Evolutionary conservation across 2,113 vertebrate genomes (phyloP).

Genomic region (Peromyscus maniculatus): DNA sequence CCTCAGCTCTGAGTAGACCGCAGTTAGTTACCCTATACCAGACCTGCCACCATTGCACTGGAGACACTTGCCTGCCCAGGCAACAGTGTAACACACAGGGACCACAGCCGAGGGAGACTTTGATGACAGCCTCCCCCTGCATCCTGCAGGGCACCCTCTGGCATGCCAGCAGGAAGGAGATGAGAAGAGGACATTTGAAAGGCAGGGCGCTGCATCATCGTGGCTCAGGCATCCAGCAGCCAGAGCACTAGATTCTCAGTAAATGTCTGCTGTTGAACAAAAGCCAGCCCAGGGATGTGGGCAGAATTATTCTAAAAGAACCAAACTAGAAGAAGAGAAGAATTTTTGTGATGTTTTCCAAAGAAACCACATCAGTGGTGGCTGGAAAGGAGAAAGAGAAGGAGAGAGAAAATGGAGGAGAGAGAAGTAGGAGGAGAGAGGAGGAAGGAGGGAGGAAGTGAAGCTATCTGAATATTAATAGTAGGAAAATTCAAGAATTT

Average conservation of each 20-base stretch:
- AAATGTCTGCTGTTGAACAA: neutral
- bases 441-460: no score
- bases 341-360: neutral
- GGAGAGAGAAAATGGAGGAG: neutral
- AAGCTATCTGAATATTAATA: neutral
- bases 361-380: neutral
- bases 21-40: no score
- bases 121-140: neutral
- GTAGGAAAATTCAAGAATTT: slow-evolving; percentile 41
- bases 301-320: neutral
- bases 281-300: neutral
- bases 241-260: neutral
- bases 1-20: neutral
- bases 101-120: neutral
- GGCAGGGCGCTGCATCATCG: neutral
- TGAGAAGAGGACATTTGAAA: neutral
- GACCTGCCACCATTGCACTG: neutral
- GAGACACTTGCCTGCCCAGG: neutral
- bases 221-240: neutral
- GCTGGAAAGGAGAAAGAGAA: neutral
- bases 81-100: neutral
- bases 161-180: neutral
- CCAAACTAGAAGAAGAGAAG: neutral
- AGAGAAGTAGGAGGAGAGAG: neutral
- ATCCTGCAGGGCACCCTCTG: neutral